Evolutionary conservation across 92 coral and sea anemone species (phyloP).

Genomic region (Phenganax subtilis): DNA sequence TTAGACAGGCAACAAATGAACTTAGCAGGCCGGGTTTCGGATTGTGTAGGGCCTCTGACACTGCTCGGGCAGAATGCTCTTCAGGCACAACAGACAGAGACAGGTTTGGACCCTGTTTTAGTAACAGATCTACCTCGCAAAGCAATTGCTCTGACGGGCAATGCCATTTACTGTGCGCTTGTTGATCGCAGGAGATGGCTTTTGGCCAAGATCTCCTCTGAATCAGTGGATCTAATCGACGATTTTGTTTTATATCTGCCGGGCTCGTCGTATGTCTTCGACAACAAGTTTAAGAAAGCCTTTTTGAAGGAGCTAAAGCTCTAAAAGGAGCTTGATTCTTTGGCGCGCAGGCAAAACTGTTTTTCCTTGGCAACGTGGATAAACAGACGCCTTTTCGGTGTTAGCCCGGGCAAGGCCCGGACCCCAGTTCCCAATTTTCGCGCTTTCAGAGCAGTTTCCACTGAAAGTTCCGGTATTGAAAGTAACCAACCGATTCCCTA

Average conservation of each 20-base stretch:
- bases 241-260: not conserved
- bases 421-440: no score
- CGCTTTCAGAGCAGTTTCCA: no score
- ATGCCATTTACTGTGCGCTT: not conserved
- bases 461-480: no score
- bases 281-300: not conserved
- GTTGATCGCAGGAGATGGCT: not conserved
- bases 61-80: not conserved
- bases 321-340: not conserved
- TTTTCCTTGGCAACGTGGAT: no score
- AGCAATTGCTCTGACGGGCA: not conserved
- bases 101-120: not conserved
- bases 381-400: no score
- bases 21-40: not conserved
- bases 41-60: not conserved
- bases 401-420: no score
- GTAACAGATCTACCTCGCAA: not conserved
- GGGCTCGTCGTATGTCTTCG: not conserved
- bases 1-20: not conserved
- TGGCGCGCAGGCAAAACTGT: not conserved
- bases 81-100: not conserved
- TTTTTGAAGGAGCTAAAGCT: not conserved
- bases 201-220: not conserved
- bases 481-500: no score
- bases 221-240: not conserved